These are phyloP conservation scores for Drosophila prosaltans DNA, from an alignment of 1,140 invertebrate genomes.

Conservation along the genomic window DNA sequence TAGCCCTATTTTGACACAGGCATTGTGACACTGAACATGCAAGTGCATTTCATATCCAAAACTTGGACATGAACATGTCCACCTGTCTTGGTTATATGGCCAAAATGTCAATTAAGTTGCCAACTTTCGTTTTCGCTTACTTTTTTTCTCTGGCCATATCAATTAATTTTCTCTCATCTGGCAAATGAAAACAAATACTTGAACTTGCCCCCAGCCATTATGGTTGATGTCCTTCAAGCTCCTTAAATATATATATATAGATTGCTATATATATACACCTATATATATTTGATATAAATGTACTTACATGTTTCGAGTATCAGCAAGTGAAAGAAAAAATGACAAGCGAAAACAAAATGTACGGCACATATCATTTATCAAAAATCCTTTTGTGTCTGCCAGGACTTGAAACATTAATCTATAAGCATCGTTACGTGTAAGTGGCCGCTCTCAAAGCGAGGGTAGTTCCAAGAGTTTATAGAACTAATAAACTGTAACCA, in stretches of 20 bases:
- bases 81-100: conserved; percentile 37
- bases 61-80: conserved; percentile 34
- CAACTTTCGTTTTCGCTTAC: neutral
- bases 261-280: neutral
- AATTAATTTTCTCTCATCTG: conserved; percentile 9
- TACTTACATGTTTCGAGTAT: conserved; percentile 53
- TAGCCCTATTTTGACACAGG: conserved; percentile 40
- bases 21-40: conserved; percentile 57
- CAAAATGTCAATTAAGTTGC: conserved; percentile 68
- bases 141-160: neutral
- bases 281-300: conserved; percentile 43
- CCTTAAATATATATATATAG: conserved; percentile 14
- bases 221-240: conserved; percentile 7
- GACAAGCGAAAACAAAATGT: conserved; percentile 27
- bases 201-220: conserved; percentile 5
- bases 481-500: neutral
- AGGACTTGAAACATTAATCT: conserved; percentile 67
- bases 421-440: conserved; percentile 40
- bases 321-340: conserved; percentile 32
- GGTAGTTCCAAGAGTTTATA: neutral
- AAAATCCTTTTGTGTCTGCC: conserved; percentile 73
- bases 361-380: conserved; percentile 65
- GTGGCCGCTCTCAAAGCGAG: conserved; percentile 27
- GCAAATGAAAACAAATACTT: conserved; percentile 20
- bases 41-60: conserved; percentile 35